Base-by-base conservation (phyloP, 2,113 vertebrate genomes). In the Polypterus senegalus region DNA sequence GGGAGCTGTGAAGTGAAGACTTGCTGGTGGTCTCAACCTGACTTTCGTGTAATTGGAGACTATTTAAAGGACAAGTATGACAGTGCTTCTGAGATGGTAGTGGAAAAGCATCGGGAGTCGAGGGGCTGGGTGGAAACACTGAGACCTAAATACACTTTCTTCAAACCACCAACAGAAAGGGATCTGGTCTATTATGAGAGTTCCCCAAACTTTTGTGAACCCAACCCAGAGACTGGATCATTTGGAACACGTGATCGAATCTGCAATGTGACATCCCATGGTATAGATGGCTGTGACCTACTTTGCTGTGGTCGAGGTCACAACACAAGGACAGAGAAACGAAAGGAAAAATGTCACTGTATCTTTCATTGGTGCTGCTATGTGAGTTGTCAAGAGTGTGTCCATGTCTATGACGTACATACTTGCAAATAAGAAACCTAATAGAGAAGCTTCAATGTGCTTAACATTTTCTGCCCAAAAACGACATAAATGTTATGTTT, bases 341-440 rank as follows among this genome's bases (percentile, higher is more conserved):
- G 87, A 5, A 73, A 80, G 6, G 88, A 90, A 68, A 90, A 90
- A 52, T 90, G 88, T 0, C 85, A 81, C 61, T 90, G 88, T 6
- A 81, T 90, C 67, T 90, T 90, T 67, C 88, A 90, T 69, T 90
- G 88, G 88, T 90, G 88, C 66, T 90, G 88, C 74, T 89, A 89
- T 0, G 88, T 90, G 48, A 85, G 88, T 73, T 90, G 88, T 65
- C 88, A 89, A 66, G 88, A 90, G 68, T 90, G 88, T 62, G 71
- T 77, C 62, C 81, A 85, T n/a, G 75, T 87, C 62, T 86, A 88
- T 3, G 86, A 88, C 0, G 86, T 90, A 65, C 88, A 90, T 71
- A 89, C 88, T 3, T 90, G 88, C 78, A 90, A 90, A 67, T 90
- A 89, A 49, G 6, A 45, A 4, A 7, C 43, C n/a, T 9, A 45